phyloP scores from a whole-genome alignment of 2,888 invertebrate species.

The Eurytoma californica region DNA sequence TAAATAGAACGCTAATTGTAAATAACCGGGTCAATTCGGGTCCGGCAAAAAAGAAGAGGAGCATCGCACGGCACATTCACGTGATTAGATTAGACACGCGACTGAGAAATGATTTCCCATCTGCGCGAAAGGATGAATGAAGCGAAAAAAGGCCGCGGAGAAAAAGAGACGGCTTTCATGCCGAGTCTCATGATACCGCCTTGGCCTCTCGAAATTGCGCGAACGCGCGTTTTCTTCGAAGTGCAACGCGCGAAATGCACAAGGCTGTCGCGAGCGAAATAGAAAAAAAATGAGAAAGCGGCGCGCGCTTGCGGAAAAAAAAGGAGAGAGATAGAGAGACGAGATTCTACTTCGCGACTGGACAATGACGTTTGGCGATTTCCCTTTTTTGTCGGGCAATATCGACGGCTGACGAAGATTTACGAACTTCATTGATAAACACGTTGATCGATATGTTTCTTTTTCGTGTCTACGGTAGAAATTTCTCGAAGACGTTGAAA shows the following conservation, averaged over 20 bases:
- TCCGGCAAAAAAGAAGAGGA: background rate
- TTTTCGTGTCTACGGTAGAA: too few species aligned
- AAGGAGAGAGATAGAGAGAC: background rate
- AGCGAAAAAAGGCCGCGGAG: background rate
- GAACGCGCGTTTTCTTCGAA: slow-evolving; percentile 32
- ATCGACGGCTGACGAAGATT: background rate
- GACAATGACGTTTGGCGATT: background rate
- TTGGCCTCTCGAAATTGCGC: slow-evolving; percentile 11
- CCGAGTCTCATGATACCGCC: background rate
- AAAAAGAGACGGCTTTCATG: slow-evolving; percentile 17
- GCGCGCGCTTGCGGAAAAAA: background rate
- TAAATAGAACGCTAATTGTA: too few species aligned
- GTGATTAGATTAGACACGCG: slow-evolving; percentile 31
- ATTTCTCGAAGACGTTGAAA: too few species aligned
- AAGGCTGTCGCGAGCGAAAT: background rate
- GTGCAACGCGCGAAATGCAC: background rate
- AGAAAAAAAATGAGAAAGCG: slow-evolving; percentile 26
- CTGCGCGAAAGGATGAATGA: slow-evolving; percentile 5
- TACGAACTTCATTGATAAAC: too few species aligned
- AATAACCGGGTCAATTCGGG: background rate
- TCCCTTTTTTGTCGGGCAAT: background rate
- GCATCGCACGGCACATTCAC: slow-evolving; percentile 23
- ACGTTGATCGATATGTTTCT: too few species aligned
- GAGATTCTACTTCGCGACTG: background rate
- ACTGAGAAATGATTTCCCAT: slow-evolving; percentile 40